A percentile compares a stretch with the other conserved stretches of the same genome.
phyloP scores from a whole-genome alignment of 2,888 invertebrate genomes.

The Gibbula magus region DNA sequence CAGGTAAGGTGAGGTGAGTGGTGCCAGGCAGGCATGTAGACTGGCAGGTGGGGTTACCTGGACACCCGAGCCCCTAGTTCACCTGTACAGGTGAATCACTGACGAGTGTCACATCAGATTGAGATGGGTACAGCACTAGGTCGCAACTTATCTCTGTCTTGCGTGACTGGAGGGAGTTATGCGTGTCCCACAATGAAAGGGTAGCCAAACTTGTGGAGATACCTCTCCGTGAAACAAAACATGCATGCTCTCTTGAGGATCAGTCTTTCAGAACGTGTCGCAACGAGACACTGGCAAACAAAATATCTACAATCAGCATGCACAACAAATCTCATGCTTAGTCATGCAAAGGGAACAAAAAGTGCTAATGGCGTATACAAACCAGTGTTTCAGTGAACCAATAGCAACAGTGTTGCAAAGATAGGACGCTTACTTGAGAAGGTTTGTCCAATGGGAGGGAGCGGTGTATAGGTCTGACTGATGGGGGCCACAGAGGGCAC shows the following conservation, averaged over 20 bases:
- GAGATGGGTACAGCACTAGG: neutral
- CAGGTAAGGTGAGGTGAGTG: too few species aligned
- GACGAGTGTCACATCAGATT: neutral
- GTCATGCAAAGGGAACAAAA: slow-evolving; percentile 12
- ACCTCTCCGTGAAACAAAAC: slow-evolving; percentile 2
- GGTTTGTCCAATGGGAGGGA: slow-evolving; percentile 39
- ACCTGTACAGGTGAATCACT: neutral
- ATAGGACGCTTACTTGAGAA: slow-evolving; percentile 40
- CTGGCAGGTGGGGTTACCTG: too few species aligned
- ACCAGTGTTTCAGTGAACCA: neutral
- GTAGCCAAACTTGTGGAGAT: neutral
- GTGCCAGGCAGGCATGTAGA: too few species aligned
- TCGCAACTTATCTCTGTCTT: neutral
- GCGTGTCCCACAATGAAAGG: slow-evolving; percentile 3
- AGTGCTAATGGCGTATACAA: neutral
- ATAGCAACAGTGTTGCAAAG: slow-evolving; percentile 6
- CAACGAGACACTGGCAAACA: neutral
- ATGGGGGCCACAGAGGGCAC: slow-evolving; percentile 31
- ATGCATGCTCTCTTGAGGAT: neutral
- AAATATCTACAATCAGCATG: neutral
- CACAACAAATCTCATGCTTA: slow-evolving; percentile 19
- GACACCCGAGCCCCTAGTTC: too few species aligned
- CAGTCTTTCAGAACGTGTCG: neutral
- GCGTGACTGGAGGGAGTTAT: neutral
- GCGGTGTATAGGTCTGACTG: slow-evolving; percentile 37